These are phyloP conservation scores for Actenoides lindsayi DNA, from an alignment of 2,113 vertebrate species.

Conservation along the genomic window DNA sequence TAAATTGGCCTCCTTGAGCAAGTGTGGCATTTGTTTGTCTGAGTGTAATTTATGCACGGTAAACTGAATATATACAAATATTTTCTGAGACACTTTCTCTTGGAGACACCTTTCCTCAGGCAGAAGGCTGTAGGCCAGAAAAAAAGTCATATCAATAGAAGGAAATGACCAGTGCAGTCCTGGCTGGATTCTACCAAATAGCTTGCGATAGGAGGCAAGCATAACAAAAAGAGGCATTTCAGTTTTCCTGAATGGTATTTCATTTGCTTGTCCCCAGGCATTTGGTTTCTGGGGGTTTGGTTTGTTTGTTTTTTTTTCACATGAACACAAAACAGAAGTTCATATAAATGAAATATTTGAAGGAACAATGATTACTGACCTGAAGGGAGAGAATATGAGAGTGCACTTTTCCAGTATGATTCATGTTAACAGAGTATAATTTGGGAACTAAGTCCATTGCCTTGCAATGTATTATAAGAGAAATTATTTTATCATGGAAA, in stretches of 20 bases:
- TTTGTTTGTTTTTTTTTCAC: not conserved
- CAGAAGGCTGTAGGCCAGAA: not conserved
- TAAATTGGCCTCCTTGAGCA: not conserved
- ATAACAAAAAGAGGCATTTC: not conserved
- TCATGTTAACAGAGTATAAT: not conserved
- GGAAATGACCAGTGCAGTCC: not conserved
- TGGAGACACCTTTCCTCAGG: not conserved
- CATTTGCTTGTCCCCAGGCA: not conserved
- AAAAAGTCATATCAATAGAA: not conserved
- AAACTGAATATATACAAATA: not conserved
- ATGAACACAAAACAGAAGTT: not conserved
- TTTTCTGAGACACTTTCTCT: not conserved
- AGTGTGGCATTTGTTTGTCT: not conserved
- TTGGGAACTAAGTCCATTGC: slow-evolving; percentile 2
- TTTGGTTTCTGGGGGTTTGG: not conserved
- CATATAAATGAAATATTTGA: not conserved
- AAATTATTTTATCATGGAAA: slow-evolving; percentile 19
- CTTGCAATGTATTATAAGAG: not conserved
- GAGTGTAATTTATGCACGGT: not conserved
- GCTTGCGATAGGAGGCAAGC: not conserved
- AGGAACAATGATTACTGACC: not conserved
- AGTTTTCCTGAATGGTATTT: not conserved
- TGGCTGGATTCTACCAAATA: not conserved
- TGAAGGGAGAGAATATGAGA: not conserved
- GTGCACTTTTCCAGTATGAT: not conserved